Evolutionary conservation across 1,140 invertebrate genomes (phyloP), one percentile per base, ranked within the genome.

Genomic region (Thrips palmi): DNA sequence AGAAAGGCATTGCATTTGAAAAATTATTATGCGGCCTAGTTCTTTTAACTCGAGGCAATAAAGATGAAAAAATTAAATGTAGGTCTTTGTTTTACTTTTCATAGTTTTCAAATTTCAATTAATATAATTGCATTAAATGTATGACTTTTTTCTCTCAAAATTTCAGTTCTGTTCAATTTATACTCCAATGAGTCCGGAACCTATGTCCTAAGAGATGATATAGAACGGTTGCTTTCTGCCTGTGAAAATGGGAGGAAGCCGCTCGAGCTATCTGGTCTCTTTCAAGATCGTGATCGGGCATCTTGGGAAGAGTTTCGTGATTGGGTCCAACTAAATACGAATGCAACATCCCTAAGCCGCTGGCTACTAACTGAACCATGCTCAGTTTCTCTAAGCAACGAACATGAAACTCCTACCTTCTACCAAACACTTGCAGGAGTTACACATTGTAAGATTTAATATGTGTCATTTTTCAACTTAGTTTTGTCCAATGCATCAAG

Each of bases 351-450:
- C 2, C 57, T 88, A 2, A 81, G 80, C 14, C 70, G 72, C 48
- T 89, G 85, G 85, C 56, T 88, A 20, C 52, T 89, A 10, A 60
- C 65, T 12, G 75, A 82, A 44, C 66, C 68, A 7, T 66, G 64
- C 46, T 68, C 55, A 22, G 57, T 80, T 8, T 74, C 70, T 29
- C 58, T 84, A 0, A 74, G 73, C 12, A 78, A 78, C 40, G 82
- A 88, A 49, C 60, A 77, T 47, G 83, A 88, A 52, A 84, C 82
- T 11, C 84, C 83, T 2, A 88, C 83, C 1, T 89, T 89, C 52
- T 89, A 88, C 53, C 85, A 91, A 55, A 88, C 82, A 18, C 57
- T 91, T 14, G 82, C 85, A 40, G 85, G 85, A 22, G 85, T 91
- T 12, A 91, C 85, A 34, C 85, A 91, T 59, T 64, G 77, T 82